Base-by-base conservation (phyloP, 1,140 invertebrate genomes). In the Drosophila pseudoananassae region DNA sequence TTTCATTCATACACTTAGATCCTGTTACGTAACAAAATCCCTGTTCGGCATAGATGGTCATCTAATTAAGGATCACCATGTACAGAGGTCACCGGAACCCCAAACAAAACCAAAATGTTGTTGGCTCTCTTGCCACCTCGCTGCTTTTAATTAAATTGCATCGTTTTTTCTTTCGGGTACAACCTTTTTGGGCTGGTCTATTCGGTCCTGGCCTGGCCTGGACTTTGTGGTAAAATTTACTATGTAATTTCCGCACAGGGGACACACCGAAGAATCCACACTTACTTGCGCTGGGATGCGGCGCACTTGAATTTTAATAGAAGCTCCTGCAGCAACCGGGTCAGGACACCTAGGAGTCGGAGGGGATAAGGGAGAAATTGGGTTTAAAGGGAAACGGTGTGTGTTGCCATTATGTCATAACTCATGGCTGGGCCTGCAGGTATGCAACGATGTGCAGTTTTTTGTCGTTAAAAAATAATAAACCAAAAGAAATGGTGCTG, bases 261-360 rank as follows among this genome's bases (percentile, higher is more conserved):
- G 47, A 71, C 65, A 43, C 54, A 25, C 23, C 9, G 15, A 27
- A 43, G 51, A 58, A 25, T 55, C 53, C 29, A n/a, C 49, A 51
- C 58, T 69, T 58, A 55, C 50, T 74, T 68, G 56, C 59, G 20
- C 33, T 33, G 49, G 49, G 36, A 51, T 60, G 49, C 70, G 59
- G 76, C 81, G 63, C 81, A 84, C 81, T 80, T 73, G 81, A 74
- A 85, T 85, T 85, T 84, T 84, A 84, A 85, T 85, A 73, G 72
- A 72, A 84, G 56, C 75, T 80, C 58, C 69, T 47, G 55, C 50
- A 58, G 45, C 51, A 20, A 43, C 15, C 38, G 43, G 56, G 50
- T 14, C 38, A 40, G 38, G 38, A 6, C 12, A 15, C 17, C 17
- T 10, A 20, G 25, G 9, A 14, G 12, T 20, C 20, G 10, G 17